phyloP scores from a whole-genome alignment of 2,113 vertebrate genomes.

The Callocephalon fimbriatum region DNA sequence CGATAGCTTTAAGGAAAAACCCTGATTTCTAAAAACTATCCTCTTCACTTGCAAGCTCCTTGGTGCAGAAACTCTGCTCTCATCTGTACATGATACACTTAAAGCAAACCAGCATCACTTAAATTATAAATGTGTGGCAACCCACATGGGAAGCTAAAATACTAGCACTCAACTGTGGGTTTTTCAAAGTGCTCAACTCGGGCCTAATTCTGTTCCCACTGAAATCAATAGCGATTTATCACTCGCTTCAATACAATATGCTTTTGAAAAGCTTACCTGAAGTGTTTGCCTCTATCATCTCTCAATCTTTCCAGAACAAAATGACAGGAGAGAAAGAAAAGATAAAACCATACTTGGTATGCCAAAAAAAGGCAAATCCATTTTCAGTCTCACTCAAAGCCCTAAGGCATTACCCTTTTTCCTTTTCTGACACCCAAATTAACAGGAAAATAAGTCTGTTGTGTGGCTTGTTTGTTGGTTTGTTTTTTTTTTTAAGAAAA shows the following conservation, averaged over 20 bases:
- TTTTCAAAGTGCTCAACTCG: conserved; percentile 62
- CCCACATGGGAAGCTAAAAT: conserved; percentile 65
- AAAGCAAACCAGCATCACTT: conserved; percentile 40
- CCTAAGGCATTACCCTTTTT: not conserved
- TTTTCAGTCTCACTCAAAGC: not conserved
- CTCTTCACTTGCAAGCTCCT: conserved; percentile 22
- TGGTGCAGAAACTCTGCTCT: conserved; percentile 18
- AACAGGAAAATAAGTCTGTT: not conserved
- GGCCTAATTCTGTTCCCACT: conserved; percentile 56
- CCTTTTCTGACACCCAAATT: not conserved
- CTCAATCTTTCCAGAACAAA: conserved; percentile 33
- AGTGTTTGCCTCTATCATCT: not conserved
- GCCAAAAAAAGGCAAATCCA: not conserved
- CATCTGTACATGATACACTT: conserved; percentile 33
- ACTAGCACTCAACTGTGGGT: conserved; percentile 52
- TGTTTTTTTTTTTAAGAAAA: not conserved
- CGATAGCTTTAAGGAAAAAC: not conserved
- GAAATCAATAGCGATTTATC: conserved; percentile 68
- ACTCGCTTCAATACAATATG: not conserved
- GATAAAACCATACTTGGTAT: not conserved
- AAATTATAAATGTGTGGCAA: conserved; percentile 61
- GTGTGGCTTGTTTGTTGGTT: not conserved
- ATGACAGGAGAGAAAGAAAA: not conserved
- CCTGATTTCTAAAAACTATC: not conserved
- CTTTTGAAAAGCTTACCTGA: conserved; percentile 50